These are phyloP conservation scores for Lepidochrysops patricia DNA, from an alignment of 2,888 invertebrate genomes.

Conservation along the genomic window DNA sequence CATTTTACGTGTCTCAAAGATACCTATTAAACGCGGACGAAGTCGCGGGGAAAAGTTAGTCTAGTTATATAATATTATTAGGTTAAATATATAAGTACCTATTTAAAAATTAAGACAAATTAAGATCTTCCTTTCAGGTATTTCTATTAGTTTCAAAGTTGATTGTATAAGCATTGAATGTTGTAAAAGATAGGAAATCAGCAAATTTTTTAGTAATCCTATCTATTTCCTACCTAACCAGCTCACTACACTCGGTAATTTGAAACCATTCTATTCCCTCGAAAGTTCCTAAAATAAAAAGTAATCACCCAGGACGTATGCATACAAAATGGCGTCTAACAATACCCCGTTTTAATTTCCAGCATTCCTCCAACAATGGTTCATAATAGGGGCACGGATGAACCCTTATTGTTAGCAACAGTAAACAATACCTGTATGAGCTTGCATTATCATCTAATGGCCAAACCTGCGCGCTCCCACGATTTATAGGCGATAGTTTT, in stretches of 20 bases:
- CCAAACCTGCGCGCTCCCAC: constrained; percentile 54
- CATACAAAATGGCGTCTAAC: constrained; percentile 34
- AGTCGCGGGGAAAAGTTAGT: no score
- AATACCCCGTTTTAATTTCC: constrained; percentile 72
- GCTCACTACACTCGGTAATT: background rate
- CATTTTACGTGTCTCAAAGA: no score
- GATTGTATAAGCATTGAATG: no score
- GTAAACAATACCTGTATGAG: constrained; percentile 70
- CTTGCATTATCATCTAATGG: constrained; percentile 72
- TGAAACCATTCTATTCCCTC: background rate
- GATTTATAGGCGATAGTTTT: constrained; percentile 24
- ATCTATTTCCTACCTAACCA: background rate
- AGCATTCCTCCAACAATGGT: constrained; percentile 60
- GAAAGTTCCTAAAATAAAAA: background rate
- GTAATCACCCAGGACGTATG: constrained; percentile 8
- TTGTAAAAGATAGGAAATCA: background rate
- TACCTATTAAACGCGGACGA: no score
- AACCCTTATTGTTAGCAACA: constrained; percentile 55
- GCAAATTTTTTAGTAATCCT: background rate
- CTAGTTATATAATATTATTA: no score
- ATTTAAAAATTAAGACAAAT: no score
- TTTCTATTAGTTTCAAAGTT: no score
- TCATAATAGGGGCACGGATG: constrained; percentile 63
- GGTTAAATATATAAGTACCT: no score
- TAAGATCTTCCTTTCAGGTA: no score